phyloP scores from a whole-genome alignment of 2,888 invertebrate species.

The Mimas tiliae region DNA sequence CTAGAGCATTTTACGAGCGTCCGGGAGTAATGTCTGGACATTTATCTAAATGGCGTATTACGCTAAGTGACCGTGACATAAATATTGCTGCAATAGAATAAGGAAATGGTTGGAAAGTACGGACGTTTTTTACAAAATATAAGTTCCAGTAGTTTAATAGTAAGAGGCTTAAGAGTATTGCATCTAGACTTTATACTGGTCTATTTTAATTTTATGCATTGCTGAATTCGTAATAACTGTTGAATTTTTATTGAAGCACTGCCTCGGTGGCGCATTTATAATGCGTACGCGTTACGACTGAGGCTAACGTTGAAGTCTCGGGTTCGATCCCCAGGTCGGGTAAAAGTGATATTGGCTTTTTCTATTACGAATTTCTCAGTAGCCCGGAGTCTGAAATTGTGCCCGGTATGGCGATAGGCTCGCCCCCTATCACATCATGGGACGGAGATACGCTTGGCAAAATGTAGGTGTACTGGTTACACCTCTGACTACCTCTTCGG shows the following conservation, averaged over 20 bases:
- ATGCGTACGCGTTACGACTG: no score
- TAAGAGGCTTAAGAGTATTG: constrained; percentile 4
- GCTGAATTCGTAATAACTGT: not conserved
- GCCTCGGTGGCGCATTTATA: no score
- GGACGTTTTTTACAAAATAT: constrained; percentile 11
- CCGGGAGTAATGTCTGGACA: constrained; percentile 38
- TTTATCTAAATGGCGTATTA: constrained; percentile 39
- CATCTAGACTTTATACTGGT: not conserved
- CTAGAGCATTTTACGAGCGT: constrained; percentile 28
- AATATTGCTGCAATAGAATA: constrained; percentile 35
- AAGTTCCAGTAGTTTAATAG: not conserved
- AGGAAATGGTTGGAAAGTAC: constrained; percentile 6
- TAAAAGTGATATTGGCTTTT: no score
- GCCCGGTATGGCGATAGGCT: no score
- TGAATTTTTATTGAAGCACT: not conserved
- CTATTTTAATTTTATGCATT: not conserved
- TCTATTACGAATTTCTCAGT: no score
- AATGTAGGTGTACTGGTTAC: no score
- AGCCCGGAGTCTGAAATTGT: no score
- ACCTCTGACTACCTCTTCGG: no score
- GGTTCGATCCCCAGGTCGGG: no score
- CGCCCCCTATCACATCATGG: no score
- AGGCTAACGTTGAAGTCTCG: no score
- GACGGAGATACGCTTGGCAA: no score
- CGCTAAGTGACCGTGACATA: constrained; percentile 38